Conservation (phyloP, 2,888 invertebrate genomes). For the Pomacea canaliculata region DNA sequence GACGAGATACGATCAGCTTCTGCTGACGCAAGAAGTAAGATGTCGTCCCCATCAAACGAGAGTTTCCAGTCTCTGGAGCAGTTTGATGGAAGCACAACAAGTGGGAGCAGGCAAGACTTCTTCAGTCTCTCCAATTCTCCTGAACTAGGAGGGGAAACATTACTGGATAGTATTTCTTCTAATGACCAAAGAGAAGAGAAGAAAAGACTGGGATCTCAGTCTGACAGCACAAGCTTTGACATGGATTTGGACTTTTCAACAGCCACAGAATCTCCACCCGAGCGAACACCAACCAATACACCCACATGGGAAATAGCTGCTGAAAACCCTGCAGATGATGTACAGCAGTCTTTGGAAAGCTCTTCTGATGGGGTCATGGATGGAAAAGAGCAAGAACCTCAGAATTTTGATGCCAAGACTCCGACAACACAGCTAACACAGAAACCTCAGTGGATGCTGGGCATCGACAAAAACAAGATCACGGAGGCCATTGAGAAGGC, state of each 20-base stretch:
- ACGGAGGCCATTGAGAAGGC: slow-evolving; percentile 46
- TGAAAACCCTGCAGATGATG: too few relatives aligned
- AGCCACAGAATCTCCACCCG: slow-evolving; percentile 9
- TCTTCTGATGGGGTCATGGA: too few relatives aligned
- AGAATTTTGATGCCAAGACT: too few relatives aligned
- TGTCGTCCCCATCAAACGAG: background rate
- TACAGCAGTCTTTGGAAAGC: too few relatives aligned
- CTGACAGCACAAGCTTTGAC: slow-evolving; percentile 2
- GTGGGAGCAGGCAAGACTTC: slow-evolving; percentile 19
- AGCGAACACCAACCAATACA: slow-evolving; percentile 11
- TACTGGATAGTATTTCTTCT: background rate
- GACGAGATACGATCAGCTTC: background rate
- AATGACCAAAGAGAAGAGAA: too few relatives aligned
- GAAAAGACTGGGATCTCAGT: too few relatives aligned
- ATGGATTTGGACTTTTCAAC: background rate
- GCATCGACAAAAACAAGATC: slow-evolving; percentile 40
- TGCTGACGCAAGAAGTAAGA: too few relatives aligned
- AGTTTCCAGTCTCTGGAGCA: slow-evolving; percentile 13
- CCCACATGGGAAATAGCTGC: too few relatives aligned
- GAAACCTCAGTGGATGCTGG: background rate
- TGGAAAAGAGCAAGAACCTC: too few relatives aligned
- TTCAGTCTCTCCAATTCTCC: slow-evolving; percentile 19
- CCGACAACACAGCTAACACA: background rate
- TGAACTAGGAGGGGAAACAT: background rate
- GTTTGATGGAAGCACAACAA: slow-evolving; percentile 4